These are phyloP conservation scores for Tricholauxania praeusta DNA, from an alignment of 2,888 invertebrate species.

Conservation along the genomic window DNA sequence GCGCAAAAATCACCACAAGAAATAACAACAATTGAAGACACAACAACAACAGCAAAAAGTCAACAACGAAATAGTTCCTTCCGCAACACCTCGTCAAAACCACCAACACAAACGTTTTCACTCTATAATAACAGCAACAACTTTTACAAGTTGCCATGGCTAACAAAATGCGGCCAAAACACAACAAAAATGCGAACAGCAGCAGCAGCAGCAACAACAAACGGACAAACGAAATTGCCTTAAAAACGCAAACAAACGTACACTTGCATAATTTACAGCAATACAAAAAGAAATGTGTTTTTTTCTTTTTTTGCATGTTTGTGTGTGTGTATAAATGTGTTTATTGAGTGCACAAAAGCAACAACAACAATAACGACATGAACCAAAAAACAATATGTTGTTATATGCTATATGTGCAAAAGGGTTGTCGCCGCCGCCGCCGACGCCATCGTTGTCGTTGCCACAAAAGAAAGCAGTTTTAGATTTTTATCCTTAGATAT, in stretches of 20 bases:
- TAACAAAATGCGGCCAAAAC: slow-evolving; percentile 18
- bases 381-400: neutral
- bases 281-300: neutral
- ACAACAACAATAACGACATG: slow-evolving; percentile 10
- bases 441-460: slow-evolving; percentile 33
- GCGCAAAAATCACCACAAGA: neutral
- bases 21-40: neutral
- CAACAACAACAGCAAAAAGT: neutral
- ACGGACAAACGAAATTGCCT: slow-evolving; percentile 6
- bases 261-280: slow-evolving; percentile 22
- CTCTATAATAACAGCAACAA: no score
- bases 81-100: neutral
- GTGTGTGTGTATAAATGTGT: neutral
- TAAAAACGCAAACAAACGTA: slow-evolving; percentile 11
- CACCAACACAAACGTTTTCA: no score
- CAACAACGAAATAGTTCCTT: slow-evolving; percentile 21
- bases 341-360: slow-evolving; percentile 18
- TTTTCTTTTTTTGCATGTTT: neutral
- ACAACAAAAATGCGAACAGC: neutral
- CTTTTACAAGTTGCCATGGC: slow-evolving; percentile 5
- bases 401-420: neutral
- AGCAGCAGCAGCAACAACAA: no score
- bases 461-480: slow-evolving; percentile 31
- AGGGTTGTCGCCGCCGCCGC: slow-evolving; percentile 33
- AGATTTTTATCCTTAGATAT: slow-evolving; percentile 19